phyloP scores from a whole-genome alignment of 2,888 invertebrate species.

The Epistrophe eligans region DNA sequence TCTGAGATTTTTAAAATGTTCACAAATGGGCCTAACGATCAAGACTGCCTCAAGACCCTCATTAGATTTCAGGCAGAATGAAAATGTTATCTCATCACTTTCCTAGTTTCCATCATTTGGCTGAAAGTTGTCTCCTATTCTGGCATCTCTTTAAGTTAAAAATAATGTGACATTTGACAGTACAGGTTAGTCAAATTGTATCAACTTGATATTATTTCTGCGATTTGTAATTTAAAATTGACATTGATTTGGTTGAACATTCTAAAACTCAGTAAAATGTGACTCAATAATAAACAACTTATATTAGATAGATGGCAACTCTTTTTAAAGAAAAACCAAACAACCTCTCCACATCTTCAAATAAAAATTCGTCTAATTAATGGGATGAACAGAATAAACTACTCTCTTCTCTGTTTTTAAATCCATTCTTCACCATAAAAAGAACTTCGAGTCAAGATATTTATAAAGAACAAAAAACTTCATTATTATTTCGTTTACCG shows the following conservation, averaged over 20 bases:
- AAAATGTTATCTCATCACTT: no score
- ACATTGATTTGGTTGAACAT: not conserved
- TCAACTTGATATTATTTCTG: no score
- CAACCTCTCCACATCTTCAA: conserved; percentile 21
- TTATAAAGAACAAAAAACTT: not conserved
- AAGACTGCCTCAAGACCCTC: no score
- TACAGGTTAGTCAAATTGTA: no score
- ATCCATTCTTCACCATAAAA: conserved; percentile 6
- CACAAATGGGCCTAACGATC: no score
- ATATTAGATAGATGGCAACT: not conserved
- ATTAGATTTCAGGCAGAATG: no score
- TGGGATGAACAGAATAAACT: conserved; percentile 39
- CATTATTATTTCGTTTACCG: conserved; percentile 44
- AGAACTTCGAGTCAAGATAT: conserved; percentile 40
- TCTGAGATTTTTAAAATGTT: no score
- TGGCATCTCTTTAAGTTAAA: no score
- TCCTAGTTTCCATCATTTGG: no score
- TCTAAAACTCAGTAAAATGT: not conserved
- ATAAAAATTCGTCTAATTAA: conserved; percentile 59
- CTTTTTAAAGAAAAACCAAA: conserved; percentile 7
- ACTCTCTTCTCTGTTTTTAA: conserved; percentile 2
- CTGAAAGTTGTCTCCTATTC: no score
- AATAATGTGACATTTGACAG: no score
- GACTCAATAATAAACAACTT: not conserved
- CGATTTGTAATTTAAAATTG: no score